Percentiles rank a stretch among this genome's conserved stretches.
These are phyloP conservation scores for Thymelicus lineola DNA, from an alignment of 2,888 invertebrate species.

Conservation along the genomic window DNA sequence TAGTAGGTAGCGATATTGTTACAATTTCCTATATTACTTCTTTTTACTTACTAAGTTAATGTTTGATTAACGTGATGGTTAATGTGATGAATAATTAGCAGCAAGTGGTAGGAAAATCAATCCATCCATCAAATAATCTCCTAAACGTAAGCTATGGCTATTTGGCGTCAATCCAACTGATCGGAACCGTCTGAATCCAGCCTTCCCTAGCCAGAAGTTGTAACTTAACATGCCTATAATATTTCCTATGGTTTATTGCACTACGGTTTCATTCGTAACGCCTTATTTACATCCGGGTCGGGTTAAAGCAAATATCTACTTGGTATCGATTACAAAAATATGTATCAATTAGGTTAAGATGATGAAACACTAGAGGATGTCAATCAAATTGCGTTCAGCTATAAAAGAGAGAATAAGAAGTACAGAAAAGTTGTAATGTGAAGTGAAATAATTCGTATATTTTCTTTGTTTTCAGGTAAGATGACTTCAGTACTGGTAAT, in stretches of 20 bases:
- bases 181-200: not conserved
- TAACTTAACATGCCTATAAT: not conserved
- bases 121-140: not conserved
- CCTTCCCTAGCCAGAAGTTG: not conserved
- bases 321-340: conserved; percentile 30
- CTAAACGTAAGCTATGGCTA: not conserved
- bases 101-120: not conserved
- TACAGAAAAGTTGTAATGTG: not conserved
- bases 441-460: not conserved
- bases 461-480: conserved; percentile 4
- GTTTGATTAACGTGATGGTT: too few species aligned
- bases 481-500: not conserved
- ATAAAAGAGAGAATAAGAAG: too few species aligned
- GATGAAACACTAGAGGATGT: conserved; percentile 19
- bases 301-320: conserved; percentile 24
- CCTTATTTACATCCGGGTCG: not conserved
- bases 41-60: too few species aligned
- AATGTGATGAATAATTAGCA: too few species aligned
- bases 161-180: not conserved
- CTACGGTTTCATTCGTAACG: not conserved
- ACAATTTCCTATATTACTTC: too few species aligned
- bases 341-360: conserved; percentile 6
- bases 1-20: too few species aligned
- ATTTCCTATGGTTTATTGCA: not conserved
- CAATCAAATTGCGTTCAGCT: not conserved